phyloP scores from a whole-genome alignment of 1,140 invertebrate species.

The Diprion similis region DNA sequence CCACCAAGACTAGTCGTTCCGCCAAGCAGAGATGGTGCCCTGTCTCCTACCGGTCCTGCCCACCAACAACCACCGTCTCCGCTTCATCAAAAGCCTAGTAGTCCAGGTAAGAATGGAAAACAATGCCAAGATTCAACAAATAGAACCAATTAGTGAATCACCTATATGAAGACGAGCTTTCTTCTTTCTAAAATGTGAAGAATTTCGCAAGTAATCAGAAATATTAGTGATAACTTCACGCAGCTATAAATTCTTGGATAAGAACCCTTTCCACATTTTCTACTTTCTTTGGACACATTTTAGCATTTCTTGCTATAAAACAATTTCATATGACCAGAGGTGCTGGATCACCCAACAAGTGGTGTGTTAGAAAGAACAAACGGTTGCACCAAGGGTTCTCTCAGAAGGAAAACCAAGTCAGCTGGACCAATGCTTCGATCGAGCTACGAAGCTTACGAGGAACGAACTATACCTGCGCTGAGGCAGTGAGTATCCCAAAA shows the following conservation, averaged over 20 bases:
- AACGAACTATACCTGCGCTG: constrained; percentile 80
- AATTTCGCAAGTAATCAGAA: too few relatives aligned
- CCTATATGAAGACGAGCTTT: too few relatives aligned
- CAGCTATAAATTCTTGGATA: too few relatives aligned
- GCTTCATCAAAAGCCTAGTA: constrained; percentile 57
- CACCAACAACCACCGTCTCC: constrained; percentile 60
- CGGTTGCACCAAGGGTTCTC: constrained; percentile 64
- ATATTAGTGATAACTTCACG: too few relatives aligned
- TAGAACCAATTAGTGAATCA: too few relatives aligned
- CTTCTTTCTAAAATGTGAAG: too few relatives aligned
- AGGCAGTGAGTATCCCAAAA: constrained; percentile 71
- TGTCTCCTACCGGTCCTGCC: constrained; percentile 51
- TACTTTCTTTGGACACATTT: too few relatives aligned
- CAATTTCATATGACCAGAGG: constrained; percentile 37
- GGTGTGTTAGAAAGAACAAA: constrained; percentile 50
- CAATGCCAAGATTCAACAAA: too few relatives aligned
- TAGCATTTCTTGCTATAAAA: neutral
- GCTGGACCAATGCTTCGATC: constrained; percentile 71
- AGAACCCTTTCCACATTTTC: too few relatives aligned
- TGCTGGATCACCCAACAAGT: constrained; percentile 53
- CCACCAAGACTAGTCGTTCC: constrained; percentile 51
- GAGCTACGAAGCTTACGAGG: constrained; percentile 88
- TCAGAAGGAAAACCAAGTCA: constrained; percentile 78
- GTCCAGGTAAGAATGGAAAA: constrained; percentile 42
- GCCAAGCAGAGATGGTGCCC: constrained; percentile 48